Percentiles rank a stretch among this genome's conserved stretches.
These are phyloP conservation scores for Tachina fera DNA, from an alignment of 2,888 invertebrate species.

Conservation along the genomic window DNA sequence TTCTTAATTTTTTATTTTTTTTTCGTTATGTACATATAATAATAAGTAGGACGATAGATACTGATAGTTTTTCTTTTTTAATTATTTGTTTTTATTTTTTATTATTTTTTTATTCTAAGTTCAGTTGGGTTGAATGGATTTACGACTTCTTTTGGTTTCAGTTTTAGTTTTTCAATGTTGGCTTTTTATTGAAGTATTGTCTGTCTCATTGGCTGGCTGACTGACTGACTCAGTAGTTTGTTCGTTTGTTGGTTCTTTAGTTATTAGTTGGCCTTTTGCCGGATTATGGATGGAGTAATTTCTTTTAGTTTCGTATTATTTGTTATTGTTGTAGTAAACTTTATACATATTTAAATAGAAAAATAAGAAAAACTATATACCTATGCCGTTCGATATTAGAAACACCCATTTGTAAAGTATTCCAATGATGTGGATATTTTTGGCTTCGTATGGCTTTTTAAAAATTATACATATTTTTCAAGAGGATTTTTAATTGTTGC, in stretches of 20 bases:
- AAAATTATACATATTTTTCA: slow-evolving; percentile 33
- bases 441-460: slow-evolving; percentile 50
- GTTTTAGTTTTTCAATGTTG: slow-evolving; percentile 26
- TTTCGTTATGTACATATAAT: slow-evolving; percentile 35
- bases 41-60: slow-evolving; percentile 66
- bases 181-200: slow-evolving; percentile 20
- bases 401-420: slow-evolving; percentile 61
- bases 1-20: slow-evolving; percentile 5
- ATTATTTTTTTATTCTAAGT: slow-evolving; percentile 8
- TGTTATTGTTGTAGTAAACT: slow-evolving; percentile 41
- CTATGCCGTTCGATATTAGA: slow-evolving; percentile 45
- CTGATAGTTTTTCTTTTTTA: slow-evolving; percentile 46
- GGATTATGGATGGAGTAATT: slow-evolving; percentile 63
- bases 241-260: slow-evolving; percentile 26
- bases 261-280: slow-evolving; percentile 67
- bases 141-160: slow-evolving; percentile 29
- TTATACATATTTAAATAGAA: slow-evolving; percentile 21
- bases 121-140: slow-evolving; percentile 42
- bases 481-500: slow-evolving; percentile 51
- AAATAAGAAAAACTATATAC: not conserved
- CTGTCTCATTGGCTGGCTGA: not conserved
- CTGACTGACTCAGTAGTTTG: slow-evolving; percentile 53
- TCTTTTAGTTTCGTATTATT: slow-evolving; percentile 34
- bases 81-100: slow-evolving; percentile 11
- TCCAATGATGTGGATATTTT: slow-evolving; percentile 53